Evolutionary conservation across 2,797 vertebrate genomes (phyloP).

Genomic region (Echiichthys vipera): DNA sequence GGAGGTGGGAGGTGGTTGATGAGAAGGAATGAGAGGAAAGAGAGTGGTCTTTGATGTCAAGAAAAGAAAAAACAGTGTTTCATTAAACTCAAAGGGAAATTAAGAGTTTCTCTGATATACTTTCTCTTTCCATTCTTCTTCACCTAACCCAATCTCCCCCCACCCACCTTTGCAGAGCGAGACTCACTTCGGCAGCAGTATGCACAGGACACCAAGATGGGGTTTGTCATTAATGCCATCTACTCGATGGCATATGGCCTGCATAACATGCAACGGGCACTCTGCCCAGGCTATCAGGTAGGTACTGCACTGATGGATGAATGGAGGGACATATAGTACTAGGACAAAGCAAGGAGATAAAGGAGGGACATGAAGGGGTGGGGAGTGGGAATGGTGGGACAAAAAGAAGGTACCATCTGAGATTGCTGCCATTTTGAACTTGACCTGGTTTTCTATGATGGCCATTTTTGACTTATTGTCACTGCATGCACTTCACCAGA

Average conservation of each 20-base stretch:
- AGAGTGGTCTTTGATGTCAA: slow-evolving; percentile 66
- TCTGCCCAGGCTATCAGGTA: slow-evolving; percentile 91
- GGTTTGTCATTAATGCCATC: slow-evolving; percentile 98
- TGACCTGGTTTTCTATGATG: not conserved
- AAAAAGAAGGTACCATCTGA: not conserved
- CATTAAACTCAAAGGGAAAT: slow-evolving; percentile 36
- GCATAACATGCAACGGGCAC: slow-evolving; percentile 92
- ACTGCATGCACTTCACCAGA: not conserved
- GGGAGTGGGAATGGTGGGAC: not conserved
- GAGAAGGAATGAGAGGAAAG: slow-evolving; percentile 50
- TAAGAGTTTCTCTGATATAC: slow-evolving; percentile 44
- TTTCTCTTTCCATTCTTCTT: slow-evolving; percentile 9
- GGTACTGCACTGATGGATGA: slow-evolving; percentile 31
- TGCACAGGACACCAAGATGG: slow-evolving; percentile 99
- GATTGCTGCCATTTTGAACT: slow-evolving; percentile 6
- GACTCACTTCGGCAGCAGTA: slow-evolving; percentile 93
- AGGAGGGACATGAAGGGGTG: not conserved
- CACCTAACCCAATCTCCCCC: not conserved
- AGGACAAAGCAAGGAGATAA: slow-evolving; percentile 16
- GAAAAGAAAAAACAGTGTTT: slow-evolving; percentile 29
- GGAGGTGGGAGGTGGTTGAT: slow-evolving; percentile 48
- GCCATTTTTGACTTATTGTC: slow-evolving; percentile 7
- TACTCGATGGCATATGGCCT: slow-evolving; percentile 98
- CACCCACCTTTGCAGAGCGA: slow-evolving; percentile 68
- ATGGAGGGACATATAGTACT: slow-evolving; percentile 15